Evolutionary conservation across 2,888 invertebrate genomes (phyloP), one percentile per base, ranked within the genome.

Genomic region (Thymelicus lineola): DNA sequence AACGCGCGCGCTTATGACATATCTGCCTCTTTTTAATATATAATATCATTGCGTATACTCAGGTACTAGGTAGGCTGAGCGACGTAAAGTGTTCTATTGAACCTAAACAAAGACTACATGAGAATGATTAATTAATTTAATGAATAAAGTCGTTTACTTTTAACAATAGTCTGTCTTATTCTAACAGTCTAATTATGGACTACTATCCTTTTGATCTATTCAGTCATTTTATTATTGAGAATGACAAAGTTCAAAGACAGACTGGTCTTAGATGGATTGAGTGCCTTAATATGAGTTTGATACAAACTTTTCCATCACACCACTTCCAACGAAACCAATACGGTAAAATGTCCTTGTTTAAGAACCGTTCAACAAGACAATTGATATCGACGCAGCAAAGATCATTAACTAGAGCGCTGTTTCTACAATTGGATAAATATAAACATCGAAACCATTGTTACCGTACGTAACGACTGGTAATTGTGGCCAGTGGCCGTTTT

Each of bases 381-480:
- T 69, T 63, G 48, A 58, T 69, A 69, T 36, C 17, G 55, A 48
- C 28, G 46, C 15, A 46, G 53, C 45, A 46, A 53, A 53, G 57
- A 69, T 57, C 57, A 20, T 62, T 62, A 69, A 63, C 20, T 57
- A 45, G 68, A 57, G 35, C 57, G 48, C 62, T 58, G 48, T 57
- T 57, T 68, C 62, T 58, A 58, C 62, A 63, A 62, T 69, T 63
- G 68, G 62, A 48, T 48, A 69, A 69, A 63, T 55, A 68, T 63
- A 57, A 63, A 63, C 62, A 69, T 62, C 48, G 7, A 28, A 20
- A 46, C 17, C 57, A 63, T 69, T 63, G 62, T 69, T 55, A 45
- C 45, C 15, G 35, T 46, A 35, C 45, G 46, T 48, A 63, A 69
- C 68, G 28, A 36, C 62, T 58, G 57, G 68, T 69, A 63, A 69